These are phyloP conservation scores for Tangara arthus DNA, from an alignment of 2,797 vertebrate species.

Conservation along the genomic window DNA sequence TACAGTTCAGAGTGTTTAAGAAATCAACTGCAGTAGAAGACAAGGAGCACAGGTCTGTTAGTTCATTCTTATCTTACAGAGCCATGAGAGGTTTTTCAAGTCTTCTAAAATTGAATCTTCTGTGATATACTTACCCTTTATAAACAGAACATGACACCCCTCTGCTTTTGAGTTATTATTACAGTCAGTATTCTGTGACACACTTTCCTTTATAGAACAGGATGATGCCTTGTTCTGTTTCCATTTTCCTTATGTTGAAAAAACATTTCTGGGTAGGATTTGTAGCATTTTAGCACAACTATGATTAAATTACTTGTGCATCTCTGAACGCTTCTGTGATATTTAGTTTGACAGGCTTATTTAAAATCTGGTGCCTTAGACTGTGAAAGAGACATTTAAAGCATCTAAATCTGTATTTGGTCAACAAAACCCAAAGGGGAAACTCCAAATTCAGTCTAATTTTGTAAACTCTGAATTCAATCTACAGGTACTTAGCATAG, in stretches of 20 bases:
- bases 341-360: neutral
- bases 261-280: neutral
- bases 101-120: neutral
- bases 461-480: neutral
- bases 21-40: neutral
- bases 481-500: neutral
- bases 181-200: neutral
- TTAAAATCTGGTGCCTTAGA: neutral
- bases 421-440: neutral
- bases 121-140: neutral
- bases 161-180: neutral
- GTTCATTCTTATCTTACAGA: neutral
- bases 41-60: neutral
- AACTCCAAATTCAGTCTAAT: neutral
- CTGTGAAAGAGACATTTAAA: neutral
- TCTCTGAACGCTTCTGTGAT: neutral
- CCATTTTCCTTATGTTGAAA: neutral
- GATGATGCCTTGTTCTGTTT: neutral
- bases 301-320: neutral
- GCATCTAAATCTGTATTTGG: neutral
- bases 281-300: neutral
- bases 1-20: neutral
- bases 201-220: neutral
- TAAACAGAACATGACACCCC: neutral
- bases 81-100: neutral